Conservation (phyloP, 2,113 vertebrate species). For the Lontra canadensis region DNA sequence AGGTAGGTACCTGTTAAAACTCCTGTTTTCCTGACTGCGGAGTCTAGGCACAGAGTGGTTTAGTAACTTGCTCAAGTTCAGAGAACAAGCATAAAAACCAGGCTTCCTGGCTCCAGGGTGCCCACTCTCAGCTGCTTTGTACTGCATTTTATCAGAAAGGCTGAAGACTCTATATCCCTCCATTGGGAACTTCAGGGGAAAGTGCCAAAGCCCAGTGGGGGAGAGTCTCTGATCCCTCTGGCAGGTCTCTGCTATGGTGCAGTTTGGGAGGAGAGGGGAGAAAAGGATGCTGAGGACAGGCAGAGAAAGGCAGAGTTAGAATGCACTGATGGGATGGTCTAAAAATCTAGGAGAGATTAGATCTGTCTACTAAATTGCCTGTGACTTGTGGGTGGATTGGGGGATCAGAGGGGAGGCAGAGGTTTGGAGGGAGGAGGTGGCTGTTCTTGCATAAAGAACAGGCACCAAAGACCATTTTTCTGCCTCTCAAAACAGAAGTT, state of each 20-base stretch:
- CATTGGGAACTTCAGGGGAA: not conserved
- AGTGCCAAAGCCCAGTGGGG: not conserved
- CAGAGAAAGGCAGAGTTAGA: constrained; percentile 6
- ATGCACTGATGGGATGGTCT: not conserved
- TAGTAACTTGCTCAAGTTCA: not conserved
- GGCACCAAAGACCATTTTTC: not conserved
- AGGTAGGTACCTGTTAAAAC: not conserved
- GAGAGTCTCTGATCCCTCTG: not conserved
- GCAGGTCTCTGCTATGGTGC: not conserved
- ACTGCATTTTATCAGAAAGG: not conserved
- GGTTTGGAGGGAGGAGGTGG: not conserved
- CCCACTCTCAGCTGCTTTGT: not conserved
- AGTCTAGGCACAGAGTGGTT: not conserved
- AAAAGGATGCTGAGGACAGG: not conserved
- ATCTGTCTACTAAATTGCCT: constrained; percentile 65
- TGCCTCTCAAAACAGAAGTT: not conserved
- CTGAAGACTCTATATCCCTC: not conserved
- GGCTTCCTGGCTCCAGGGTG: not conserved
- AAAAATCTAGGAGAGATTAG: constrained; percentile 63
- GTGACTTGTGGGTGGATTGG: not conserved
- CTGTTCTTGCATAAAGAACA: constrained; percentile 47
- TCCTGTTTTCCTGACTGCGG: not conserved
- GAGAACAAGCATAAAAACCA: not conserved
- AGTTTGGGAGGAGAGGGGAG: not conserved
- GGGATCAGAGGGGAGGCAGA: not conserved